Evolutionary conservation across 2,888 invertebrate species (phyloP), one percentile per base, ranked within the genome.

Genomic region (Apantesis nais): DNA sequence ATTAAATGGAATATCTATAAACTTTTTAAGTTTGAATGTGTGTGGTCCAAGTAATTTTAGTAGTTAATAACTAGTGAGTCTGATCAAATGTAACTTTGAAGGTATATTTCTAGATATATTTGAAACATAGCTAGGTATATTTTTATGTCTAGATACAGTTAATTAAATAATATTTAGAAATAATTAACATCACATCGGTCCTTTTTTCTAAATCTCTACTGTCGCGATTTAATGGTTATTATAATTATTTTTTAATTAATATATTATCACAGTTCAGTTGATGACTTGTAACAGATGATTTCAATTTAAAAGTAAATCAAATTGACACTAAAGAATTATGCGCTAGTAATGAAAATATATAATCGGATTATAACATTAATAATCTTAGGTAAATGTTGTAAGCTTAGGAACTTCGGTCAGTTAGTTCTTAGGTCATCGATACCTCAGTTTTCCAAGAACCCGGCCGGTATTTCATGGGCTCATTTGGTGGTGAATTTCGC

Each of bases 371-470:
- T 55, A 4, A 7, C 19, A 22, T 19, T 22, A 52, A 11, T 52
- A 11, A 52, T 52, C 11, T 58, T 58, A 25, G n/a, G n/a, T n/a
- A n/a, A 29, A 16, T 29, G 14, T 58, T 29, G 58, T 5, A 7
- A 58, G 25, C 16, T 7, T 58, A 2, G 25, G 16, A 58, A 16
- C 58, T 58, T 29, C 29, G 2, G 58, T 58, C 29, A 29, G 1
- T 29, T 14, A 16, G 3, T 34, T n/a, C 29, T 25, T 7, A 5
- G 29, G 16, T 29, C 29, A 58, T 58, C 58, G 29, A 16, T 58
- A 58, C 29, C 16, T 29, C 58, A 4, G 14, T 29, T 29, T 58
- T 70, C 65, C 68, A 58, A 63, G 63, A 71, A 60, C 63, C 74
- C 37, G 25, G 39, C 25, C n/a, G 55, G 25, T 58, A 58, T 58